These are phyloP conservation scores for Lepilemur ruficaudatus DNA, from an alignment of 2,797 vertebrate genomes.

Conservation along the genomic window DNA sequence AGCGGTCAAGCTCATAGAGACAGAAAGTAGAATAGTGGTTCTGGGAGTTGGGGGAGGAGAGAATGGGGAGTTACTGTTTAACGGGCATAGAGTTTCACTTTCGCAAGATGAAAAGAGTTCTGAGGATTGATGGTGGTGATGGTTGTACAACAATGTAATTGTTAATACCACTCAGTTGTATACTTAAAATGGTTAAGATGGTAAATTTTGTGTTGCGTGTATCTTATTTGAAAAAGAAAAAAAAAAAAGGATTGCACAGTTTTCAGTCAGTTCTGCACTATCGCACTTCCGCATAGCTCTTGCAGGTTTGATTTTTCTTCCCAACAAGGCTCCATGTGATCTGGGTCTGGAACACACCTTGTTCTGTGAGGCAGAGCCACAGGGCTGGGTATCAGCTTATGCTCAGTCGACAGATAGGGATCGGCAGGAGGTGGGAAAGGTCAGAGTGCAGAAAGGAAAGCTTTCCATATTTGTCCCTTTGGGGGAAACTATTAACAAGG, in stretches of 20 bases:
- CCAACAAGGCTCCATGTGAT: neutral
- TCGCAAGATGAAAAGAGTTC: neutral
- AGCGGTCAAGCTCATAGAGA: neutral
- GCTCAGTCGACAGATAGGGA: constrained; percentile 9
- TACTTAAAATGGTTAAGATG: neutral
- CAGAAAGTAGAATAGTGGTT: neutral
- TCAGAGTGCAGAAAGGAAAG: constrained; percentile 8
- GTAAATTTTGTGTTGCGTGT: neutral
- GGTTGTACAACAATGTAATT: neutral
- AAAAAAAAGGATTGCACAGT: neutral
- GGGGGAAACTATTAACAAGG: constrained; percentile 2
- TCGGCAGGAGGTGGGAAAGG: neutral
- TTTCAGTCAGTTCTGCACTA: neutral
- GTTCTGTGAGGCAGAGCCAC: neutral
- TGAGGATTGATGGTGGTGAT: neutral
- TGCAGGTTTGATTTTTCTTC: neutral
- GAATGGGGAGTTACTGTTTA: neutral
- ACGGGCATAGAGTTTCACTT: neutral
- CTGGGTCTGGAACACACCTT: neutral
- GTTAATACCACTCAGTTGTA: neutral
- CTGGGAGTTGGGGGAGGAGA: neutral
- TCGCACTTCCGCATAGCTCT: neutral
- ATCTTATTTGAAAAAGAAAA: neutral
- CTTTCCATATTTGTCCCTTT: neutral
- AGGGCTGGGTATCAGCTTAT: neutral